Conservation (phyloP, 2,888 invertebrate species). For the Sinotaia quadrata region DNA sequence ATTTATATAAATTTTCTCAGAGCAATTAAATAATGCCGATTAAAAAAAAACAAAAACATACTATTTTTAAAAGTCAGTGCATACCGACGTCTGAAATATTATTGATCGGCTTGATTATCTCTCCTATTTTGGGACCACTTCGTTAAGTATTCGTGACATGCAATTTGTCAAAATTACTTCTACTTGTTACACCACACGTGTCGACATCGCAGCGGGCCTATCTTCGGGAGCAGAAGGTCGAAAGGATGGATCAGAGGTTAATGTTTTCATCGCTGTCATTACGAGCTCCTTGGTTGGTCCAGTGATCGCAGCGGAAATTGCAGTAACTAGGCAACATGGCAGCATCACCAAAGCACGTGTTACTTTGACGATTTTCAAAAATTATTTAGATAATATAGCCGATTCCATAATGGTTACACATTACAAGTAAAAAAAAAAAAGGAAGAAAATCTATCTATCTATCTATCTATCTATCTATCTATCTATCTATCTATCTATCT, state of each 20-base stretch:
- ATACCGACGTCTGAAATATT: too few relatives aligned
- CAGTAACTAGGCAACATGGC: neutral
- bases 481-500: too few relatives aligned
- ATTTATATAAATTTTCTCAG: too few relatives aligned
- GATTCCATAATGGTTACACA: too few relatives aligned
- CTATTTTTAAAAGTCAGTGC: too few relatives aligned
- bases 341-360: neutral
- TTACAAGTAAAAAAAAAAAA: too few relatives aligned
- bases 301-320: neutral
- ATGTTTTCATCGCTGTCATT: slow-evolving; percentile 2
- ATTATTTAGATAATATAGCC: too few relatives aligned
- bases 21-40: too few relatives aligned
- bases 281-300: neutral
- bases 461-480: too few relatives aligned
- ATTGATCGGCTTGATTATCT: neutral
- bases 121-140: neutral
- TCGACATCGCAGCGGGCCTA: neutral
- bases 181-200: slow-evolving; percentile 6
- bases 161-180: slow-evolving; percentile 17
- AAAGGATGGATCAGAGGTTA: neutral
- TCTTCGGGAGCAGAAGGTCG: neutral
- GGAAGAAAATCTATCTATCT: too few relatives aligned
- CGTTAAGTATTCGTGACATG: neutral
- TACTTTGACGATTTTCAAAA: too few relatives aligned
- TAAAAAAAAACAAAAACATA: too few relatives aligned